Conservation (phyloP, 2,797 vertebrate species). For the Myotis vivesi region DNA sequence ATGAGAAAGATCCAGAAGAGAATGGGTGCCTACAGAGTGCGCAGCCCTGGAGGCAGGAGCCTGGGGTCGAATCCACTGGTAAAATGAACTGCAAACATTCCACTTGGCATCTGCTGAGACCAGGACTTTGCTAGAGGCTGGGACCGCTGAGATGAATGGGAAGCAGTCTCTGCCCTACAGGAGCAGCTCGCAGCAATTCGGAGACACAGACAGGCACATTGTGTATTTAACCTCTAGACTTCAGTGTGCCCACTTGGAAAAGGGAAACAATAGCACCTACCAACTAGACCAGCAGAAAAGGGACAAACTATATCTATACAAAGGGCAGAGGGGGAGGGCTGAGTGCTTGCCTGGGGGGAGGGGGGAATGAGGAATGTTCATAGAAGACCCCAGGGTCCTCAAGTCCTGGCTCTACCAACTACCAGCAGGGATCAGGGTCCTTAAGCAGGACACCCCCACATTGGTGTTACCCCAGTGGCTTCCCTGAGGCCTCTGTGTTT, state of each 20-base stretch:
- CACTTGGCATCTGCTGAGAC: not conserved
- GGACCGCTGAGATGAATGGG: not conserved
- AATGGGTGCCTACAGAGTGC: fast-evolving
- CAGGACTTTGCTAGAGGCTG: not conserved
- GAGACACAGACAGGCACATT: not conserved
- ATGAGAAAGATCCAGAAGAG: not conserved
- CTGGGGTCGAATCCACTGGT: not conserved
- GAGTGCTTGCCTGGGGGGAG: not conserved
- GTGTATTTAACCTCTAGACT: not conserved
- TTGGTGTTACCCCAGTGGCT: not conserved
- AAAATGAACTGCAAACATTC: not conserved
- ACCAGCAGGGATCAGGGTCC: not conserved
- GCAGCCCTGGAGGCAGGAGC: not conserved
- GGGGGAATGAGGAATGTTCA: not conserved
- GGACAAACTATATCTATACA: not conserved
- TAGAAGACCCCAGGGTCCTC: not conserved
- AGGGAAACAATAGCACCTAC: not conserved
- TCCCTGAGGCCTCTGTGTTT: not conserved
- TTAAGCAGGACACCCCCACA: not conserved
- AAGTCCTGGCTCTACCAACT: not conserved
- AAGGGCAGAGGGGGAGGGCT: not conserved
- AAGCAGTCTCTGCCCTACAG: not conserved
- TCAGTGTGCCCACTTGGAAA: not conserved
- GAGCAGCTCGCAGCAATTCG: not conserved
- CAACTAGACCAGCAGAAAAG: not conserved